Base-by-base conservation (phyloP, 2,888 invertebrate genomes). In the Cremastobaeus sp. region DNA sequence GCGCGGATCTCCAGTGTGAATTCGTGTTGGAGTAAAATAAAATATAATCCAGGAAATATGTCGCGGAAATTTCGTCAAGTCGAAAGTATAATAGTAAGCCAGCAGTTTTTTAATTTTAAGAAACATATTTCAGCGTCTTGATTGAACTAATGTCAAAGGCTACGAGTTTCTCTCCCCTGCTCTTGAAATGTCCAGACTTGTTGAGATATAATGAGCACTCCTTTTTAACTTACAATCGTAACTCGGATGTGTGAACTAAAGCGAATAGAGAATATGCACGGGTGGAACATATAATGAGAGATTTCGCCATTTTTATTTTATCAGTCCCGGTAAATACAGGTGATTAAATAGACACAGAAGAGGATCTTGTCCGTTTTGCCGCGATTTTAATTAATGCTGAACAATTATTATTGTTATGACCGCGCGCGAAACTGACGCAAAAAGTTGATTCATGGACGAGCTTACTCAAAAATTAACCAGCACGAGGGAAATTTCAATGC, bases 151-250 rank as follows among this genome's bases (percentile, higher is more conserved):
- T 47, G 20, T 11, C 32, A 32, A 55, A 55, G 48, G 30, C 30
- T 55, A 65, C 55, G 55, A 39, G 25, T 55, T 55, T 65, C 32
- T 55, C 55, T 34, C 52, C 55, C 15, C 21, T 32, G 39, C 48
- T 32, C 48, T 55, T 65, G 11, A 65, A 55, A 55, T 65, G 65
- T 65, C 65, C 55, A 65, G 55, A 65, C 54, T 54, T 45, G 47
- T 55, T 55, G 55, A 65, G 25, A 48, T 65, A 55, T 65, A 65
- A 65, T 65, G 55, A 65, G 35, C 34, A 39, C 48, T 47, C 30
- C 39, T 65, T 65, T 55, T 65, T 20, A 55, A 48, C 55, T 45
- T 65, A 32, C 48, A 32, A 55, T 64, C 43, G 12, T 15, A 52
- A 64, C 17, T 52, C 28, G 43, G 52, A 37, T 54, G 64, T 47